These are phyloP conservation scores for Brachypterus glaber DNA, from an alignment of 2,888 invertebrate species.

Conservation along the genomic window DNA sequence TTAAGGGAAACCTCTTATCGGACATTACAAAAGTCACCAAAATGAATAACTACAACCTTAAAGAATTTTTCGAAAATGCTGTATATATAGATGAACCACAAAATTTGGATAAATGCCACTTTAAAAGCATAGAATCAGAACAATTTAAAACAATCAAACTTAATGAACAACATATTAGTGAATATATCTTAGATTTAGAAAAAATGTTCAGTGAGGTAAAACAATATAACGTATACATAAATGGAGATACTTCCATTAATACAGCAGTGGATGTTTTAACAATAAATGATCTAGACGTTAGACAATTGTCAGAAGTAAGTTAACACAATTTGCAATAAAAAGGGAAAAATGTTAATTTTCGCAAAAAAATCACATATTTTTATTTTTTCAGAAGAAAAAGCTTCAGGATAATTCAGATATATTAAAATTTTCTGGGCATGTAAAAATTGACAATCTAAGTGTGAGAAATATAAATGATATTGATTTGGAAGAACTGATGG, in stretches of 20 bases:
- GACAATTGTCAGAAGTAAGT: conserved; percentile 24
- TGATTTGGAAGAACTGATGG: conserved; percentile 26
- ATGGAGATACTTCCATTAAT: conserved; percentile 24
- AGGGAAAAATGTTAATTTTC: conserved; percentile 4
- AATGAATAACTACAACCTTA: conserved; percentile 25
- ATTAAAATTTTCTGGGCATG: conserved; percentile 26
- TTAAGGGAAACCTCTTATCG: conserved; percentile 23
- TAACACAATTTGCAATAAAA: background rate
- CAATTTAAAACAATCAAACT: too few relatives aligned
- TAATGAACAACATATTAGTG: conserved; percentile 25
- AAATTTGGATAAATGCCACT: too few relatives aligned
- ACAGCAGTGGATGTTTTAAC: conserved; percentile 19
- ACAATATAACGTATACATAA: conserved; percentile 25
- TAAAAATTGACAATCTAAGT: conserved; percentile 26
- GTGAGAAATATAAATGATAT: conserved; percentile 28
- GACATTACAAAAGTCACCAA: conserved; percentile 12
- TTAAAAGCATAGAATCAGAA: too few relatives aligned
- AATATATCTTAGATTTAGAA: conserved; percentile 23
- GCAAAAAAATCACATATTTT: too few relatives aligned
- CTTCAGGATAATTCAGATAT: conserved; percentile 12
- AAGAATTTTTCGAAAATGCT: conserved; percentile 19
- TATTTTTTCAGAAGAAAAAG: conserved; percentile 17
- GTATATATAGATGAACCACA: conserved; percentile 21
- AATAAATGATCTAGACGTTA: conserved; percentile 22
- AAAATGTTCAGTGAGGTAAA: conserved; percentile 19